A percentile compares a stretch with the other conserved stretches of the same genome.
Evolutionary conservation across 2,113 vertebrate genomes (phyloP).

Genomic region (Astatoreochromis straeleni): DNA sequence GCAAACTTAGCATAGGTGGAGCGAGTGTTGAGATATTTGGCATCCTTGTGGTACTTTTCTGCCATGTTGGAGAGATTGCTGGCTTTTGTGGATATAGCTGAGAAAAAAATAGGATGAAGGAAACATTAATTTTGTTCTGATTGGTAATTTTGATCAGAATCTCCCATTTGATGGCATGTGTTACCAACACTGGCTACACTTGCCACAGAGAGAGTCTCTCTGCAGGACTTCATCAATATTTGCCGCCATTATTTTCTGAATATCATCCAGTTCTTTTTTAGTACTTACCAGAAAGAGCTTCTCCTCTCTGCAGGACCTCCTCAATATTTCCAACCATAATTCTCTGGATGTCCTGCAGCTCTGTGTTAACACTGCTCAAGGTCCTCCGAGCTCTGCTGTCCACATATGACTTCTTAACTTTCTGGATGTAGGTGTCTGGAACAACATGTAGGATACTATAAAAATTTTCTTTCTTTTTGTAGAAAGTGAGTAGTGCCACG

Average conservation of each 20-base stretch:
- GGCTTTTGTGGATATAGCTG: slow-evolving; percentile 93
- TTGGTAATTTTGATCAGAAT: background rate
- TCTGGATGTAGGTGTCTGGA: slow-evolving; percentile 96
- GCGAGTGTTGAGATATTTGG: slow-evolving; percentile 95
- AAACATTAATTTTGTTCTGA: background rate
- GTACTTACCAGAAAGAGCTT: slow-evolving; percentile 85
- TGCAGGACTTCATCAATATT: slow-evolving; percentile 96
- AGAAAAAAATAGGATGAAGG: background rate
- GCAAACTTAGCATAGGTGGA: slow-evolving; percentile 94
- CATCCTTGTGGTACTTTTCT: slow-evolving; percentile 94
- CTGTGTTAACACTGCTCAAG: slow-evolving; percentile 91
- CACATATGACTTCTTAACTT: slow-evolving; percentile 91
- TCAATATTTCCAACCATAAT: slow-evolving; percentile 99
- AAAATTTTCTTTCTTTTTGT: background rate
- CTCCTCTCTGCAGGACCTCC: slow-evolving; percentile 91
- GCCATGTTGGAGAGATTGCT: slow-evolving; percentile 90
- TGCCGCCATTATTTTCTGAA: background rate
- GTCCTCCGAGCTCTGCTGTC: slow-evolving; percentile 89
- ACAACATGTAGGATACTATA: background rate
- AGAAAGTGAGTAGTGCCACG: background rate
- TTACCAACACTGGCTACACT: background rate
- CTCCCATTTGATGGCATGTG: background rate
- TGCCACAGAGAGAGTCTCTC: slow-evolving; percentile 90
- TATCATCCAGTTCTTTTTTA: background rate
- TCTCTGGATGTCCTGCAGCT: slow-evolving; percentile 93